These are phyloP conservation scores for Rhamnusium bicolor DNA, from an alignment of 2,888 invertebrate genomes.

Conservation along the genomic window DNA sequence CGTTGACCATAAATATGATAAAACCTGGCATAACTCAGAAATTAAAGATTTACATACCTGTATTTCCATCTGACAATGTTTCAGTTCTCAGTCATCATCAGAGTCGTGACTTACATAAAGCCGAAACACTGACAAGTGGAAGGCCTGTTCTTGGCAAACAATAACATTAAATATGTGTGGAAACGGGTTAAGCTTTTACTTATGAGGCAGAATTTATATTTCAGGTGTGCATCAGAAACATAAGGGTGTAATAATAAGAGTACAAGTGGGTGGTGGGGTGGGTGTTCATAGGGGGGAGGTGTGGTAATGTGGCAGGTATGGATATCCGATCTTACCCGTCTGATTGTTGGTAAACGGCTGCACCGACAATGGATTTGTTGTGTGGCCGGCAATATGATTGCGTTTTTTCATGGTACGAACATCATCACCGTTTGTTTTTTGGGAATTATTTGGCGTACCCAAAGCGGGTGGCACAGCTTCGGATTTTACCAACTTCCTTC, in stretches of 20 bases:
- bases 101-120: neutral
- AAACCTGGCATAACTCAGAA: neutral
- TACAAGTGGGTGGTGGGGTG: constrained; percentile 17
- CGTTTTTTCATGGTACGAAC: constrained; percentile 70
- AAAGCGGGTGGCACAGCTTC: constrained; percentile 62
- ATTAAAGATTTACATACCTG: neutral
- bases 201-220: constrained; percentile 9
- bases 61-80: neutral
- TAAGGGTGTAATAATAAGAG: constrained; percentile 28
- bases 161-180: neutral
- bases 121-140: neutral
- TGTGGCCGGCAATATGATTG: constrained; percentile 70
- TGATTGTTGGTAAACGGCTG: constrained; percentile 73
- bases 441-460: constrained; percentile 35
- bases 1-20: neutral
- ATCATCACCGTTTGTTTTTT: constrained; percentile 40
- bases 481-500: constrained; percentile 72
- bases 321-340: constrained; percentile 74
- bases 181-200: neutral
- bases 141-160: too few species aligned
- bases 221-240: constrained; percentile 19
- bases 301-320: constrained; percentile 38
- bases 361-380: constrained; percentile 67
- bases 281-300: constrained; percentile 26
- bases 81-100: neutral